These are phyloP conservation scores for Heliangelus exortis DNA, from an alignment of 2,797 vertebrate genomes.

Conservation along the genomic window DNA sequence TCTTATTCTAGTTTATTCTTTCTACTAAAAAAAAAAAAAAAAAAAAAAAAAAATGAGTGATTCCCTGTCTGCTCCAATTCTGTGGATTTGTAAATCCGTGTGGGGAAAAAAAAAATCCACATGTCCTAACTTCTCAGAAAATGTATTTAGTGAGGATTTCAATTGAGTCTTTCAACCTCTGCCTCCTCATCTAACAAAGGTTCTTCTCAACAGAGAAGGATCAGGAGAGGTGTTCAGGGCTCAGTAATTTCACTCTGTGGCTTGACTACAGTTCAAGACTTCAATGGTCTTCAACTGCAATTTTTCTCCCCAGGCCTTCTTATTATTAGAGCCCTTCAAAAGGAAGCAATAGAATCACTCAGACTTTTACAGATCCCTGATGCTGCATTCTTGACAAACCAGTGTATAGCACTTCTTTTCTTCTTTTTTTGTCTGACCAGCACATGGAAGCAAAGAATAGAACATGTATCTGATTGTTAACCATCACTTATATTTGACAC, in stretches of 20 bases:
- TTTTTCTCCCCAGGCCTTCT: constrained; percentile 60
- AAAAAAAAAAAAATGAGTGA: constrained; percentile 1
- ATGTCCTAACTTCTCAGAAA: constrained; percentile 55
- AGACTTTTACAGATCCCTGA: constrained; percentile 38
- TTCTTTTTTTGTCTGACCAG: constrained; percentile 49
- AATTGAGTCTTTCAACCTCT: constrained; percentile 55
- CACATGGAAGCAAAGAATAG: constrained; percentile 66
- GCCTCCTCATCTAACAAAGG: constrained; percentile 56
- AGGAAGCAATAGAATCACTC: constrained; percentile 48
- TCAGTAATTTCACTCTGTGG: constrained; percentile 57
- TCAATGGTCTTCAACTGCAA: constrained; percentile 59
- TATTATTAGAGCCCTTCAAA: constrained; percentile 61
- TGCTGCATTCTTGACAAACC: constrained; percentile 42
- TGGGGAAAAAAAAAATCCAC: constrained; percentile 49
- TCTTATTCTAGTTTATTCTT: constrained; percentile 39
- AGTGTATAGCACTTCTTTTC: constrained; percentile 60
- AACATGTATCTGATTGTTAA: constrained; percentile 54
- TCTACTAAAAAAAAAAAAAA: neutral
- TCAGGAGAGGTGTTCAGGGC: constrained; percentile 52
- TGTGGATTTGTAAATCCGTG: constrained; percentile 28
- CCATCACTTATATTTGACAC: neutral
- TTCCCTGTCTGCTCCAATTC: constrained; percentile 20
- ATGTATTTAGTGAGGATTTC: constrained; percentile 53
- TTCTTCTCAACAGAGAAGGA: constrained; percentile 60
- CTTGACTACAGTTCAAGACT: constrained; percentile 64